Base-by-base conservation (phyloP, 2,888 invertebrate genomes). In the Leucania comma region DNA sequence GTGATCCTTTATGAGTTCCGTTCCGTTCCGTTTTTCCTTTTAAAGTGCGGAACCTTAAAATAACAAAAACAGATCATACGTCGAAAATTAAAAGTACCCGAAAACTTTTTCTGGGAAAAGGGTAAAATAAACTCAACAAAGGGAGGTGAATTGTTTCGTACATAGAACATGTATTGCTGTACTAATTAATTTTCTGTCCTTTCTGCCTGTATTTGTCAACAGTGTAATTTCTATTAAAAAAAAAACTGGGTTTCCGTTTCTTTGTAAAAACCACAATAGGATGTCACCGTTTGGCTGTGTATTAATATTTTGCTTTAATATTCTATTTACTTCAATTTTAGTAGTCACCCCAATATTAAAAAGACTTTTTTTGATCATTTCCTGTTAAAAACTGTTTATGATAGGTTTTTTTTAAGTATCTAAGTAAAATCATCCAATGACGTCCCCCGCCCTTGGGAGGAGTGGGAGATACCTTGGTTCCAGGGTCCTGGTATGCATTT, bases 231-330 rank as follows among this genome's bases (percentile, higher is more conserved):
- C 26, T 54, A 65, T 51, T 53, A 66, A 63, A 59, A 76, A 56
- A 35, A 56, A 29, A 29, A 29, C 29, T 32, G 58, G 60, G 53
- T 58, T 68, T 46, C 24, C 56, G 61, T 68, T 46, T 29, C 62
- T 62, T 69, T 66, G 70, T 76, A 48, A n/a, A n/a, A 6, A 22
- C n/a, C 12, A 75, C 81, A 78, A 63, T 59, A 22, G 70, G 24
- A 51, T 65, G 61, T 59, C 61, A 48, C 38, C 61, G 14, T 46
- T 72, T 60, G n/a, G 14, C 10, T 63, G 42, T 26, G 35, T 35
- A 53, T 63, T 50, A 29, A 32, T 32, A 58, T 60, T 67, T 46
- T 14, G 9, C 9, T 60, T 67, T 63, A 60, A 56, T 29, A 32
- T 54, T 42, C 1, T 32, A 17, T 48, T 65, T 12, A 38, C 1